Evolutionary conservation across 1,140 invertebrate species (phyloP), one percentile per base, ranked within the genome.

Genomic region (Psilanteris sp.): DNA sequence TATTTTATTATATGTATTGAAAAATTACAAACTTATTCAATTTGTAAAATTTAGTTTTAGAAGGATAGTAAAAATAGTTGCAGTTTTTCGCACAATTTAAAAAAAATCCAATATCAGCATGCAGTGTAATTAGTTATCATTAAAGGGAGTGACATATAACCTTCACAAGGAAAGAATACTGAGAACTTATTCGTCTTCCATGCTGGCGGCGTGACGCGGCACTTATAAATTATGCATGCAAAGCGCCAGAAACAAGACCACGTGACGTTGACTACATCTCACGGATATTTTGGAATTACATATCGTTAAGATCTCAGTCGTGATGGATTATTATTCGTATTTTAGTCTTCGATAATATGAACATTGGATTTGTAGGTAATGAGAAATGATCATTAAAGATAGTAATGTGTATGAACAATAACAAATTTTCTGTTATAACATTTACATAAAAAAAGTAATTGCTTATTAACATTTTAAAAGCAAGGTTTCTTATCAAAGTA

Each of bases 181-280:
- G 44, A 18, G 41, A 73, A 73, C 81, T 81, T 84, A 84, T 84
- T 83, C 80, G 82, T 81, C 82, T 76, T 76, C 68, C 34, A 66
- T 72, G 73, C 78, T 81, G 79, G 78, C 81, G 66, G 52, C 64
- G 66, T 80, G 79, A 81, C 81, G 77, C 64, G 52, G 50, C 75
- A 54, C 78, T 84, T 82, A 86, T 86, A 81, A 86, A 86, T 86
- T 85, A 86, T 86, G 83, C 80, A 86, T 85, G 75, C 44, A 48
- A 59, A 61, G 55, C 59, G 76, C 34, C 46, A 57, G 62, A 75
- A 62, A 67, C 62, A 64, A 78, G 68, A 72, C 74, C 80, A 43
- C 71, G 73, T 74, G 46, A 80, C 78, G 77, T 79, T 68, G 70
- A 79, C 74, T 72, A 61, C 80, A 76, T 81, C 78, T 75, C 52